phyloP scores from a whole-genome alignment of 2,797 vertebrate species.

The Rhabdomys pumilio region DNA sequence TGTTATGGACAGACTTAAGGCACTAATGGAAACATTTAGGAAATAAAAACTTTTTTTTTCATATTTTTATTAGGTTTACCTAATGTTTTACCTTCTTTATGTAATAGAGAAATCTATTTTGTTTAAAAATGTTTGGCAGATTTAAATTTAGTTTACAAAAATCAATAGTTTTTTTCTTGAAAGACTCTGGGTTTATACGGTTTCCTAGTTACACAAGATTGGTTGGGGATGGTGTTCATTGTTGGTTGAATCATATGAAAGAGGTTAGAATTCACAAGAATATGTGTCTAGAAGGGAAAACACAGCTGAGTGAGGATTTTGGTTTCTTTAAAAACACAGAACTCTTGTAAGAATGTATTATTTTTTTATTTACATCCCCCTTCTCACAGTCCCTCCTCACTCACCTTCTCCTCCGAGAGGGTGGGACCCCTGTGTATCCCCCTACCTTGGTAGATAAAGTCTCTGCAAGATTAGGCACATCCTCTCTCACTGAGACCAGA shows the following conservation, averaged over 20 bases:
- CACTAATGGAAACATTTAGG: slow-evolving; percentile 52
- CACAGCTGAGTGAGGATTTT: background rate
- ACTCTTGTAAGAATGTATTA: background rate
- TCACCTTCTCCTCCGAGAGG: background rate
- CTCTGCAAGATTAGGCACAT: background rate
- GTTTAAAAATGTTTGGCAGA: background rate
- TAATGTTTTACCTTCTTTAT: slow-evolving; percentile 32
- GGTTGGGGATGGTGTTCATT: background rate
- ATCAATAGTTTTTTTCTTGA: slow-evolving; percentile 11
- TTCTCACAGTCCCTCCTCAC: background rate
- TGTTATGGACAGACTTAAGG: slow-evolving; percentile 31
- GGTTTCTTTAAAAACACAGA: background rate
- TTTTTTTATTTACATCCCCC: background rate
- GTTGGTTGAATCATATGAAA: background rate
- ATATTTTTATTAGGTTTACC: background rate
- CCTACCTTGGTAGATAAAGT: background rate
- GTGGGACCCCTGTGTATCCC: background rate
- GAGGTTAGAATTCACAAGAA: background rate
- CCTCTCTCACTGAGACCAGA: background rate
- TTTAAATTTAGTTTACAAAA: slow-evolving; percentile 36
- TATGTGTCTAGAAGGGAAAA: too few relatives aligned
- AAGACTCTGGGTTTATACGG: background rate
- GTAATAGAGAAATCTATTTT: slow-evolving; percentile 2
- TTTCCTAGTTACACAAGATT: background rate
- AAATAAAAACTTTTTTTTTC: slow-evolving; percentile 63